These are phyloP conservation scores for Perca flavescens DNA, from an alignment of 2,113 vertebrate species.

Conservation along the genomic window DNA sequence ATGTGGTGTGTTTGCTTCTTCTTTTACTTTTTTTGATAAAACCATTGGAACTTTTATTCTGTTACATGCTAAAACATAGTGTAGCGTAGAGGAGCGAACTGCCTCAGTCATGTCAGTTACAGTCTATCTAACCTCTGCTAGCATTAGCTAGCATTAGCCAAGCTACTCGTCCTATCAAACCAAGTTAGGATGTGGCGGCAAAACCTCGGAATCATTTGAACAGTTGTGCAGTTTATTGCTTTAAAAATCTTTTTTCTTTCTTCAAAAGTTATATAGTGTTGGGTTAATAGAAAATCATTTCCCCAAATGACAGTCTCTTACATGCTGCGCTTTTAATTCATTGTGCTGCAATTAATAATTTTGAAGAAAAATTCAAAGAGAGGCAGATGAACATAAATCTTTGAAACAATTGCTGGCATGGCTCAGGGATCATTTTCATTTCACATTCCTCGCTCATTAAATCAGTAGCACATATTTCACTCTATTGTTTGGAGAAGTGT, in stretches of 20 bases:
- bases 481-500: constrained; percentile 44
- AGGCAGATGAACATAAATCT: background rate
- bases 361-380: background rate
- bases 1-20: no score
- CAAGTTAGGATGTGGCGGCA: background rate
- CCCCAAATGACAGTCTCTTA: background rate
- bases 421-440: constrained; percentile 16
- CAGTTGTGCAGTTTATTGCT: background rate
- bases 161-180: no score
- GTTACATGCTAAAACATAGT: no score
- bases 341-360: background rate
- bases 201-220: background rate
- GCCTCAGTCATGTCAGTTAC: no score
- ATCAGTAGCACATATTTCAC: constrained; percentile 17
- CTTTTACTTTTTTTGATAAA: no score
- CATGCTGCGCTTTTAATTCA: background rate
- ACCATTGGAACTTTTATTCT: no score
- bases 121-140: no score
- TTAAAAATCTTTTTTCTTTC: background rate
- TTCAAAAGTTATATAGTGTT: background rate
- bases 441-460: constrained; percentile 39
- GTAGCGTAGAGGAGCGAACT: no score
- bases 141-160: background rate
- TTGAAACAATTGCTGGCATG: background rate
- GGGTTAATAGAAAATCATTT: background rate